These are phyloP conservation scores for Drosophila kepulauana DNA, from an alignment of 1,140 invertebrate genomes.

Conservation along the genomic window DNA sequence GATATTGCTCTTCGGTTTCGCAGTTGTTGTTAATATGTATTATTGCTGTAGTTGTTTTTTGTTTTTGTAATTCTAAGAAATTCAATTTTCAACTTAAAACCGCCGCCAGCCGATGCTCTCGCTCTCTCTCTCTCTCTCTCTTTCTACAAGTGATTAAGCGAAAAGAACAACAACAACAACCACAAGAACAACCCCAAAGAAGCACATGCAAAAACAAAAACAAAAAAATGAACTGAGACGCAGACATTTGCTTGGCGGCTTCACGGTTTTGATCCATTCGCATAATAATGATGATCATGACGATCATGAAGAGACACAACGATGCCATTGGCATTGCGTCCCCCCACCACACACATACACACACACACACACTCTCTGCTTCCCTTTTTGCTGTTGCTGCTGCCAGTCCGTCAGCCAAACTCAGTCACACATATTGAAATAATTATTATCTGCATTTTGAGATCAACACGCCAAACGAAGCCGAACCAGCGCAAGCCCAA, in stretches of 20 bases:
- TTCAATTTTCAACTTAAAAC: constrained; percentile 82
- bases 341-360: neutral
- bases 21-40: constrained; percentile 30
- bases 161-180: constrained; percentile 58
- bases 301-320: constrained; percentile 62
- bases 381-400: neutral
- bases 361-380: neutral
- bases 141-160: constrained; percentile 77
- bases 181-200: neutral
- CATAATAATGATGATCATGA: constrained; percentile 81
- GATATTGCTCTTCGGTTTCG: constrained; percentile 33
- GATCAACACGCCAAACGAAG: constrained; percentile 73
- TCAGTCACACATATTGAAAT: constrained; percentile 84
- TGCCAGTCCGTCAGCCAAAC: constrained; percentile 53
- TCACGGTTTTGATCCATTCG: constrained; percentile 78
- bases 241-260: constrained; percentile 62
- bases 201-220: constrained; percentile 66
- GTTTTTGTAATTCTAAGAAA: constrained; percentile 78
- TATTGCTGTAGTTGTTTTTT: constrained; percentile 43
- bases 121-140: constrained; percentile 4
- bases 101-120: constrained; percentile 43
- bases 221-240: constrained; percentile 21
- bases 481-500: constrained; percentile 27
- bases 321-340: constrained; percentile 72
- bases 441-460: constrained; percentile 84